A percentile compares a stretch with the other conserved stretches of the same genome.
Evolutionary conservation across 2,888 invertebrate species (phyloP).

Genomic region (Leptarthrus brevirostris): DNA sequence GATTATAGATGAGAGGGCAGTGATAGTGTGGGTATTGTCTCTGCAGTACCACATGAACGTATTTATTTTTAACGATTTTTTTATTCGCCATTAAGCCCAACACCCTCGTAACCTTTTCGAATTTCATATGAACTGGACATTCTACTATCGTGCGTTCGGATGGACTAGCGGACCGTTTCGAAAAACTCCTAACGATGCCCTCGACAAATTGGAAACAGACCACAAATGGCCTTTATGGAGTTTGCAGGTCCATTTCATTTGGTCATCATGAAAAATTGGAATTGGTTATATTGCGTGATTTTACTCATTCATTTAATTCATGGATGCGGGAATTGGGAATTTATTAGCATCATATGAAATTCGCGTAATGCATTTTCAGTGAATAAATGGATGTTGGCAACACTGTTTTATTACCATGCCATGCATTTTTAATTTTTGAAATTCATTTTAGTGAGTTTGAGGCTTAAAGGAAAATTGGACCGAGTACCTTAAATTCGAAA

Average conservation of each 20-base stretch:
- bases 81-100: slow-evolving; percentile 35
- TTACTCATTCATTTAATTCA: slow-evolving; percentile 26
- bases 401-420: too few species aligned
- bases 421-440: too few species aligned
- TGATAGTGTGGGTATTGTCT: too few species aligned
- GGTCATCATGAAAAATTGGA: slow-evolving; percentile 46
- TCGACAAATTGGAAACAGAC: slow-evolving; percentile 47
- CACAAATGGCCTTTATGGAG: slow-evolving; percentile 47
- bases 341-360: too few species aligned
- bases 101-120: slow-evolving; percentile 31
- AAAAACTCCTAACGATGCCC: slow-evolving; percentile 33
- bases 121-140: slow-evolving; percentile 2
- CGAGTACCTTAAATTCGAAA: too few species aligned
- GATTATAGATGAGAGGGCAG: background rate
- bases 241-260: slow-evolving; percentile 42
- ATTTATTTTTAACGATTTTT: slow-evolving; percentile 44
- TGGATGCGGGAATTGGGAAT: background rate
- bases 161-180: background rate
- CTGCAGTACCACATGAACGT: too few species aligned
- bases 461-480: too few species aligned
- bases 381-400: too few species aligned
- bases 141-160: background rate
- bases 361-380: too few species aligned
- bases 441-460: too few species aligned
- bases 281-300: slow-evolving; percentile 40